Base-by-base conservation (phyloP, 2,797 vertebrate genomes). In the Scyliorhinus canicula region DNA sequence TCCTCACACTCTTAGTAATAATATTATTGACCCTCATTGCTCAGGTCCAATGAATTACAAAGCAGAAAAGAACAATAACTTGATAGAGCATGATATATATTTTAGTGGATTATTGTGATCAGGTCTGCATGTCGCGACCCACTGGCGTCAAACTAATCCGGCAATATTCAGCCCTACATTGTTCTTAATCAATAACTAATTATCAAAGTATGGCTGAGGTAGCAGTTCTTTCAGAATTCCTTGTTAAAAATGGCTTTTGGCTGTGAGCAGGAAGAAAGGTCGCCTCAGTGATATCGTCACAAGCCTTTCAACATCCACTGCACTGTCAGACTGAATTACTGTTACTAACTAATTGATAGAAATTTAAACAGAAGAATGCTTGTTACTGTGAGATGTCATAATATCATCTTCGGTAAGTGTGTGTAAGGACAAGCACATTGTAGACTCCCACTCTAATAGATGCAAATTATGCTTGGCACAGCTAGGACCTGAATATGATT, bases 141-240 rank as follows among this genome's bases (percentile, higher is more conserved):
- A 97, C 97, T 98, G 98, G 98, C 97, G 97, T 98, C 98, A 97
- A 97, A 97, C 97, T 98, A 98, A 98, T 98, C 98, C 97, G 96
- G 96, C 97, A 98, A 97, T 97, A 97, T 98, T 98, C 96, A 95
- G 98, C 95, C 95, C 96, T 95, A 96, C 97, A 98, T 98, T 98
- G 98, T 98, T 98, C 97, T 97, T 98, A 98, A 99, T 99, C 99
- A 99, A 99, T 99, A 99, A 99, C 98, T 99, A 99, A 99, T 99
- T 99, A 99, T 98, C 98, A 98, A 98, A 98, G 98, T 98, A 98
- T 97, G 97, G 97, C 97, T 97, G 96, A 95, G 95, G 96, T 97
- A 96, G 95, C 95, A 96, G 97, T 97, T 97, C 97, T 98, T 98
- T 97, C 96, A 97, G 97, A 97, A 97, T 97, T 98, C 97, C 98